A percentile compares a stretch with the other conserved stretches of the same genome.
phyloP scores from a whole-genome alignment of 2,113 vertebrate species.

The Excalfactoria chinensis region DNA sequence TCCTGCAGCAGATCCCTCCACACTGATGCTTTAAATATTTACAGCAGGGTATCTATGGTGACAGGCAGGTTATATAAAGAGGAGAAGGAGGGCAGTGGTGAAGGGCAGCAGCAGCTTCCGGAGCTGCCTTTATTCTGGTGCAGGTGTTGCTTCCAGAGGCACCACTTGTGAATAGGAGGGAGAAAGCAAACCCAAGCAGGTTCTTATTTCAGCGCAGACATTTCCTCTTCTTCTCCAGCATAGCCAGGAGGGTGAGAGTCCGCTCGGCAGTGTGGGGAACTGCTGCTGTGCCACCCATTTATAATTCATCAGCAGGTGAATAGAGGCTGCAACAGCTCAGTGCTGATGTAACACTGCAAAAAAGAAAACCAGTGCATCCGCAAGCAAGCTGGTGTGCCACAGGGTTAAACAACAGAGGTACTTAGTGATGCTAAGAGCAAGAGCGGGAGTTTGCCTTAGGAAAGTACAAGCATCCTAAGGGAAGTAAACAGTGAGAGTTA shows the following conservation, averaged over 20 bases:
- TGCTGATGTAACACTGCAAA: not conserved
- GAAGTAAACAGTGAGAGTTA: not conserved
- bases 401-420: not conserved
- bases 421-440: not conserved
- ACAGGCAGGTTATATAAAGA: slow-evolving; percentile 38
- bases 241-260: not conserved
- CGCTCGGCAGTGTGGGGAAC: not conserved
- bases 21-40: slow-evolving; percentile 57
- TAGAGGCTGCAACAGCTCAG: slow-evolving; percentile 11
- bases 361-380: accelerated
- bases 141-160: not conserved
- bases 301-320: slow-evolving; percentile 64
- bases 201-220: not conserved
- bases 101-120: not conserved
- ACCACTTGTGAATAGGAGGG: not conserved
- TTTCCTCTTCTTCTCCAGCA: not conserved
- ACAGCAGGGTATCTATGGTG: slow-evolving; percentile 56
- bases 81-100: not conserved
- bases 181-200: not conserved
- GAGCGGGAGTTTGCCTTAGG: not conserved
- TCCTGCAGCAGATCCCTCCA: too few species aligned
- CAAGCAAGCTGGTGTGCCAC: not conserved
- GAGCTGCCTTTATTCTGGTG: not conserved
- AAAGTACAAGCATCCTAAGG: not conserved
- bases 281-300: slow-evolving; percentile 50